Evolutionary conservation across 2,888 invertebrate species (phyloP), one percentile per base, ranked within the genome.

Genomic region (Macaria liturata): DNA sequence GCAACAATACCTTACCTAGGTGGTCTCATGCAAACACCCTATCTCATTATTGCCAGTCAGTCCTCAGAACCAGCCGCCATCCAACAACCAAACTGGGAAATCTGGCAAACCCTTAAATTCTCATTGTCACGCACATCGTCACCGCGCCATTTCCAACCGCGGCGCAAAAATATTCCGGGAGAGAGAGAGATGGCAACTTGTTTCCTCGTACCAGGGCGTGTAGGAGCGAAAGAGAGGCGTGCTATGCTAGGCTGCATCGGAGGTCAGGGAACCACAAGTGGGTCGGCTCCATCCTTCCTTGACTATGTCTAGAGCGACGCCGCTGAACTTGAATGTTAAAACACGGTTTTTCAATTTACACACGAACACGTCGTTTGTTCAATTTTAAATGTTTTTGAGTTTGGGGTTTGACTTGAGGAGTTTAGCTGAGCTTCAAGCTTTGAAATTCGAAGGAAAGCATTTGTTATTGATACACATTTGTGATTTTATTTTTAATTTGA

Each of bases 231-330:
- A 76, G 77, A 74, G 84, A 83, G 54, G 68, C 56, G 74, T 49
- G 72, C 71, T 72, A 71, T 80, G 88, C 84, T 88, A 87, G 87
- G 88, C 83, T 86, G 84, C 80, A 75, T 79, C 80, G 83, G 90
- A 89, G 91, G 91, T 91, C 91, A 90, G 84, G 84, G 91, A 91
- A 90, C 91, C 86, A 81, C 87, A 91, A 91, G 88, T 91, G 80
- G 91, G 91, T 88, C 89, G 86, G 74, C 84, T 86, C 80, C 88
- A 87, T 91, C 90, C 91, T 91, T 88, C 87, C 86, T 80, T 80
- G 80, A 81, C 76, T 76, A 76, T 73, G 83, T 80, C 82, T 83
- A 80, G 76, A 76, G 75, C 73, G 68, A 61, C 70, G 73, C 81
- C 79, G 81, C 78, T 89, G 88, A 90, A 89, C 90, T 91, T 90